These are phyloP conservation scores for Rhopalosiphum nymphaeae DNA, from an alignment of 2,888 invertebrate species.

Conservation along the genomic window DNA sequence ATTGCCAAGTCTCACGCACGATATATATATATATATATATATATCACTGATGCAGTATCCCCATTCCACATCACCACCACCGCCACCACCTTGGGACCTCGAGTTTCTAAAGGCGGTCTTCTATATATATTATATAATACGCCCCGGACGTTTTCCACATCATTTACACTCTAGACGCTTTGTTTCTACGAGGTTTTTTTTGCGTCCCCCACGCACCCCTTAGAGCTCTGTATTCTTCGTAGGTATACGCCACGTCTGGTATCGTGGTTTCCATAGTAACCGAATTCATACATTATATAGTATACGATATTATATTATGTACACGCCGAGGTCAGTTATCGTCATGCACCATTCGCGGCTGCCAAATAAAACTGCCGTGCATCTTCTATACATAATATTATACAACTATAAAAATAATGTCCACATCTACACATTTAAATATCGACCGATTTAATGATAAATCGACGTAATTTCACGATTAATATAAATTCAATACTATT, in stretches of 20 bases:
- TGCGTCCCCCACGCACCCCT: not conserved
- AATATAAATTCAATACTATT: not conserved
- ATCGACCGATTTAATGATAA: not conserved
- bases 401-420: not conserved
- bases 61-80: not conserved
- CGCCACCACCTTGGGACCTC: not conserved
- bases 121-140: constrained; percentile 29
- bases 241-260: not conserved
- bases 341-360: not conserved
- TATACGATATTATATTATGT: not conserved
- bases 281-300: not conserved
- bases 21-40: not conserved
- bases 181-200: constrained; percentile 33
- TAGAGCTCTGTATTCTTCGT: not conserved
- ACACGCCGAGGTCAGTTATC: not conserved
- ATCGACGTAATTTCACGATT: not conserved
- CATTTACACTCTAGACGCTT: constrained; percentile 50
- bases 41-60: not conserved
- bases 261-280: not conserved
- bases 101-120: constrained; percentile 24
- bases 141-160: constrained; percentile 48
- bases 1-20: constrained; percentile 40
- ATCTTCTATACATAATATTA: not conserved
- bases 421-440: not conserved
- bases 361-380: too few relatives aligned